Conservation (phyloP, 2,888 invertebrate species). For the Synanthedon vespiformis region DNA sequence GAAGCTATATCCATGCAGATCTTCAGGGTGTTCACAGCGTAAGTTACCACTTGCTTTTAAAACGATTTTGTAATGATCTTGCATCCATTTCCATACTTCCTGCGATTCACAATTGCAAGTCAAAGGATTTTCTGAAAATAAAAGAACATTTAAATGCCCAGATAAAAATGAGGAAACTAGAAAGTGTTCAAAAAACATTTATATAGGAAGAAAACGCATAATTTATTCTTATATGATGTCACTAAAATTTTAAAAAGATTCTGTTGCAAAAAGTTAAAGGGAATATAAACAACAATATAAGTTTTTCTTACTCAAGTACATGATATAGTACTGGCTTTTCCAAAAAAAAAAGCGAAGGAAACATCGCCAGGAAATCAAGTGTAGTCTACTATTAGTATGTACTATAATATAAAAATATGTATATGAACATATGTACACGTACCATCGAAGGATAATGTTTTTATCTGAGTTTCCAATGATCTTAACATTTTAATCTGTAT, state of each 20-base stretch:
- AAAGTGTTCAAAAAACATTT: not conserved
- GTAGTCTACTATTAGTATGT: too few relatives aligned
- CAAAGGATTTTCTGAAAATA: conserved; percentile 83
- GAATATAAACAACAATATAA: too few relatives aligned
- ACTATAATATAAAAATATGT: too few relatives aligned
- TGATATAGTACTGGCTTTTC: too few relatives aligned
- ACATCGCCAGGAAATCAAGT: too few relatives aligned
- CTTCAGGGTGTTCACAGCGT: conserved; percentile 86
- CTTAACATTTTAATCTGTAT: conserved; percentile 82
- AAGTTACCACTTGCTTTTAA: conserved; percentile 72
- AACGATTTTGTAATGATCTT: conserved; percentile 85
- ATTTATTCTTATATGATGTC: not conserved
- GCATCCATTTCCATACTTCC: conserved; percentile 92
- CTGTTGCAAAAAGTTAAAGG: too few relatives aligned
- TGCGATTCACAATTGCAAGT: conserved; percentile 91
- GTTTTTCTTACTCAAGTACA: too few relatives aligned
- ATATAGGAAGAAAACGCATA: not conserved
- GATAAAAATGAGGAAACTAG: not conserved
- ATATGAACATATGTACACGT: conserved; percentile 23
- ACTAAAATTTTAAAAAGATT: too few relatives aligned
- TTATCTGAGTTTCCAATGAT: conserved; percentile 85
- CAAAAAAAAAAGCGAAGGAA: too few relatives aligned
- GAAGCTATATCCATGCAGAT: conserved; percentile 81
- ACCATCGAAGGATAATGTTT: conserved; percentile 85
- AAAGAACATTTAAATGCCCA: not conserved